A percentile compares a stretch with the other conserved stretches of the same genome.
Conservation (phyloP, 2,888 invertebrate species). For the Eupithecia abbreviata region DNA sequence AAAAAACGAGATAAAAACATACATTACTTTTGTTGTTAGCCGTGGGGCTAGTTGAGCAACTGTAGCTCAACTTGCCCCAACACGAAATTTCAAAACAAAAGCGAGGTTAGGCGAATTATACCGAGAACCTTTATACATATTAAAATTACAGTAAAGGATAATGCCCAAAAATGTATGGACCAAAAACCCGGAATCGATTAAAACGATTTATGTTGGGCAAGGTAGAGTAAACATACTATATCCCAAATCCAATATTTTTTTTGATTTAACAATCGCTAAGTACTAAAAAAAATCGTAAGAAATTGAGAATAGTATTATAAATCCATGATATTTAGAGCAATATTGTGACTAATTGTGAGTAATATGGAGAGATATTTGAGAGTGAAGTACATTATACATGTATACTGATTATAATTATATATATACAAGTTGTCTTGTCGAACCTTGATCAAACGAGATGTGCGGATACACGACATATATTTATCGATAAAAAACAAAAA, state of each 20-base stretch:
- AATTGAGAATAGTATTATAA: background rate
- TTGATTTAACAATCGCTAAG: background rate
- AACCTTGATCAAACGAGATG: too few relatives aligned
- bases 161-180: conserved; percentile 14
- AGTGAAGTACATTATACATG: conserved; percentile 7
- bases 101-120: too few relatives aligned
- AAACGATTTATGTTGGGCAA: conserved; percentile 12
- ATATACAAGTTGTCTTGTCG: too few relatives aligned
- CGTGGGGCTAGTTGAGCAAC: too few relatives aligned
- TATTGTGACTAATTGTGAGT: conserved; percentile 12
- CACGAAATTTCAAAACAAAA: too few relatives aligned
- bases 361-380: conserved; percentile 5
- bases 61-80: too few relatives aligned
- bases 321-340: conserved; percentile 9
- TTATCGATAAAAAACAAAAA: too few relatives aligned
- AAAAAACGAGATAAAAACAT: too few relatives aligned
- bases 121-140: too few relatives aligned
- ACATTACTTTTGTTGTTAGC: too few relatives aligned
- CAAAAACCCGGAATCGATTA: conserved; percentile 13
- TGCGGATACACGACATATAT: too few relatives aligned
- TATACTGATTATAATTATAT: background rate
- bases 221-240: background rate
- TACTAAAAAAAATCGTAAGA: background rate
- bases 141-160: background rate
- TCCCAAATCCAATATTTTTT: background rate